Evolutionary conservation across 2,797 vertebrate species (phyloP).

Genomic region (Poecilia velifera): DNA sequence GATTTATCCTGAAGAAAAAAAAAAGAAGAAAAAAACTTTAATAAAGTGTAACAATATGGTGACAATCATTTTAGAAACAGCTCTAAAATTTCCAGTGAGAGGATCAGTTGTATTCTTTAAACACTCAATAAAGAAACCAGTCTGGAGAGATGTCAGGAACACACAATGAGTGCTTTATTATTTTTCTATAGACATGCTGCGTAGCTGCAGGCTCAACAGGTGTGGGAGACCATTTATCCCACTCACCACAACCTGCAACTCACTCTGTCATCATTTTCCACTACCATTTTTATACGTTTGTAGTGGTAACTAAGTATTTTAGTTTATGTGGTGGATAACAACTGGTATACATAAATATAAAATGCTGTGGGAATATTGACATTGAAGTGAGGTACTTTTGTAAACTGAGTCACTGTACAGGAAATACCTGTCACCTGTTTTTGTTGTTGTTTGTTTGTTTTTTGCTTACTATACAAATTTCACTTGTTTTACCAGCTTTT

Average conservation of each 20-base stretch:
- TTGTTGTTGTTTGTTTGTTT: no score
- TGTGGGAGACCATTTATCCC: no score
- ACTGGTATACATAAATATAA: not conserved
- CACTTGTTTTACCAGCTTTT: no score
- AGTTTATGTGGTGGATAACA: not conserved
- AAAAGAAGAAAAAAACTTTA: not conserved
- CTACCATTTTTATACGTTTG: no score
- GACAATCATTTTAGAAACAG: not conserved
- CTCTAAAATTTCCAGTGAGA: not conserved
- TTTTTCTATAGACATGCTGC: no score
- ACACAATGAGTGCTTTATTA: no score
- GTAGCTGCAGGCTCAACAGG: no score
- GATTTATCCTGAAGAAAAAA: constrained; percentile 29
- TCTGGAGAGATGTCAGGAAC: not conserved
- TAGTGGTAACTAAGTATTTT: not conserved
- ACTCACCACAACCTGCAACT: no score
- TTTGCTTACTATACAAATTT: no score
- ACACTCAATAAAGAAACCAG: not conserved
- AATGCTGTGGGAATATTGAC: not conserved
- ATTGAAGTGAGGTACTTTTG: not conserved
- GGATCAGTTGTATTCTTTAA: not conserved
- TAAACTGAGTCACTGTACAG: not conserved
- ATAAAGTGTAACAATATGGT: not conserved
- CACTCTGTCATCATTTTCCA: no score
- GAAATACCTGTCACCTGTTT: not conserved